Evolutionary conservation across 2,113 vertebrate genomes (phyloP).

Genomic region (Macquaria ambigua): DNA sequence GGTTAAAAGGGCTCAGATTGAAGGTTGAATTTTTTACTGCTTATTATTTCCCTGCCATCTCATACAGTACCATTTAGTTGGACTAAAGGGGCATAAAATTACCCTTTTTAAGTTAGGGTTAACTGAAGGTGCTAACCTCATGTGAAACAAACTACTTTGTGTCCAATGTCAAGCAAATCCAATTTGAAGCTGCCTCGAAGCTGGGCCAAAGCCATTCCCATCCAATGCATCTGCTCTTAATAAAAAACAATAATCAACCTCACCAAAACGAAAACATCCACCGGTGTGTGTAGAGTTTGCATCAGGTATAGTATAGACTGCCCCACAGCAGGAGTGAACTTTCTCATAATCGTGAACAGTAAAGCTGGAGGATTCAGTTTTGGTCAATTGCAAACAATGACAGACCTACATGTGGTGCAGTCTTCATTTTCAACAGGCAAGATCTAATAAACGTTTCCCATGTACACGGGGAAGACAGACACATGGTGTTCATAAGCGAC

Average conservation of each 20-base stretch:
- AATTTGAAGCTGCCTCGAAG: conserved; percentile 40
- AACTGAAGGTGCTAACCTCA: conserved; percentile 32
- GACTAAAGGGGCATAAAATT: conserved; percentile 19
- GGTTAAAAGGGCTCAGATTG: not conserved
- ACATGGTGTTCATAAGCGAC: conserved; percentile 78
- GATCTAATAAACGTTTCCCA: conserved; percentile 69
- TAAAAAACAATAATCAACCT: conserved; percentile 67
- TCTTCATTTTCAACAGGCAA: conserved; percentile 63
- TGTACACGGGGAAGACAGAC: conserved; percentile 67
- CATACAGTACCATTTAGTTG: conserved; percentile 12
- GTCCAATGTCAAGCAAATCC: conserved; percentile 23
- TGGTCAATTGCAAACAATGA: conserved; percentile 62
- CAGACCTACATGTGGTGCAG: conserved; percentile 53
- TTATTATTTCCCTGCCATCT: not conserved
- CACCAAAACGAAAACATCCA: conserved; percentile 52
- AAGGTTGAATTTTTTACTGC: not conserved
- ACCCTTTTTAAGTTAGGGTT: conserved; percentile 23
- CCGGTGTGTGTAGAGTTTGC: conserved; percentile 42
- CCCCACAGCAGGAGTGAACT: conserved; percentile 43
- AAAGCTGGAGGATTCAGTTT: conserved; percentile 38
- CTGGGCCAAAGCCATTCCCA: conserved; percentile 32
- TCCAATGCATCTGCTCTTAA: conserved; percentile 62
- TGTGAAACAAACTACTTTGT: conserved; percentile 21
- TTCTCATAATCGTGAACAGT: conserved; percentile 52
- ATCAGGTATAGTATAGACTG: conserved; percentile 43